phyloP scores from a whole-genome alignment of 2,888 invertebrate genomes.

The Rhingia rostrata region DNA sequence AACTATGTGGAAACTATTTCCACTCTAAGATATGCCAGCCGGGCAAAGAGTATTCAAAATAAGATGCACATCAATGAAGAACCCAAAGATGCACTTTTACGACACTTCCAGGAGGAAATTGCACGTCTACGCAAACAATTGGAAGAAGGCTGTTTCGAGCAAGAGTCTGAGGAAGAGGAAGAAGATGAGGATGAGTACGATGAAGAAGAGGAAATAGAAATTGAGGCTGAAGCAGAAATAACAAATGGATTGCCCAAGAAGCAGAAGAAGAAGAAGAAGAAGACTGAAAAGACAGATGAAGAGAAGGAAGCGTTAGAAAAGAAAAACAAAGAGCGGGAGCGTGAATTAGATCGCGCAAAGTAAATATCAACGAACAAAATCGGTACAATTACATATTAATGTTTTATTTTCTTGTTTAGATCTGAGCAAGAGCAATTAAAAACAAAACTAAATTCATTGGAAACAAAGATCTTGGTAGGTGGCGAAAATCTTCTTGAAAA shows the following conservation, averaged over 20 bases:
- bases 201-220: constrained; percentile 84
- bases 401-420: constrained; percentile 53
- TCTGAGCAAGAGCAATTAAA: constrained; percentile 91
- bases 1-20: constrained; percentile 99
- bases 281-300: constrained; percentile 83
- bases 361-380: constrained; percentile 79
- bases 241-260: constrained; percentile 85
- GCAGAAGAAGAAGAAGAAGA: constrained; percentile 83
- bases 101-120: constrained; percentile 98
- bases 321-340: constrained; percentile 87
- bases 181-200: constrained; percentile 81
- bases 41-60: constrained; percentile 99
- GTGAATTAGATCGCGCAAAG: constrained; percentile 90
- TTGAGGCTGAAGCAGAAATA: constrained; percentile 84
- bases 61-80: constrained; percentile 98
- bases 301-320: constrained; percentile 88
- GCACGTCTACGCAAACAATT: constrained; percentile 94
- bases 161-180: constrained; percentile 79
- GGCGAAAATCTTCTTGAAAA: constrained; percentile 99
- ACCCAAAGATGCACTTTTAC: constrained; percentile 96
- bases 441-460: constrained; percentile 93
- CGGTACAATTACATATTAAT: background rate
- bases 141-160: constrained; percentile 86
- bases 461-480: constrained; percentile 97
- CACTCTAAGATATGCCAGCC: constrained; percentile 97